Evolutionary conservation across 1,140 invertebrate species (phyloP).

Genomic region (Ceratosolen fusciceps): DNA sequence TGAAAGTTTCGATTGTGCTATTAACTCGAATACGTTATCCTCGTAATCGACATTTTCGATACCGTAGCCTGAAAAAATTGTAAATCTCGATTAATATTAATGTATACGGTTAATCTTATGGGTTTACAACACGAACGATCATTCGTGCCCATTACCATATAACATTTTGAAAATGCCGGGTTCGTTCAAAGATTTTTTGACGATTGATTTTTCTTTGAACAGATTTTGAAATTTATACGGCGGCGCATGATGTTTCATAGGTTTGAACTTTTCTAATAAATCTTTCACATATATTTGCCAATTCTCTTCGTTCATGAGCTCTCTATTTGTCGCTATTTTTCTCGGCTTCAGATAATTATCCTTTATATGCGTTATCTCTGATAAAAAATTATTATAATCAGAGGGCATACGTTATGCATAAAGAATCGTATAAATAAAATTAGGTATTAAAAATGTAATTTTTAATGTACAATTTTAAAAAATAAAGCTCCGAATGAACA

Average conservation of each 20-base stretch:
- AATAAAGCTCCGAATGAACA: no score
- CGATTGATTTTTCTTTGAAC: conserved; percentile 10
- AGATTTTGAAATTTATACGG: conserved; percentile 40
- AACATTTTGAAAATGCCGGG: conserved; percentile 49
- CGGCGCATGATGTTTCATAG: not conserved
- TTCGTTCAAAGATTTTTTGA: conserved; percentile 47
- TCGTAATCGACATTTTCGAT: conserved; percentile 18
- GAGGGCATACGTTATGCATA: no score
- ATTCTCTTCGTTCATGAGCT: conserved; percentile 46
- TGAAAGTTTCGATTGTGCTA: conserved; percentile 33
- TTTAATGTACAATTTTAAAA: no score
- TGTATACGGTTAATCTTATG: no score
- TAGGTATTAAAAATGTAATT: no score
- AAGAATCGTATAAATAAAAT: no score
- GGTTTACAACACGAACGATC: not conserved
- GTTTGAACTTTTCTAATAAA: conserved; percentile 43
- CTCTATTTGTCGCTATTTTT: conserved; percentile 47
- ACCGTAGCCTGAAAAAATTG: conserved; percentile 31
- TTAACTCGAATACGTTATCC: conserved; percentile 27
- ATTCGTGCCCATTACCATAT: conserved; percentile 39
- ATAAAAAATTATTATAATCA: conserved; percentile 21
- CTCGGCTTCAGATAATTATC: conserved; percentile 34
- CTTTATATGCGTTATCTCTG: conserved; percentile 53
- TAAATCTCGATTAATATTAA: not conserved
- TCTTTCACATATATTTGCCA: conserved; percentile 55